Base-by-base conservation (phyloP, 2,797 vertebrate species). In the Premnoplex brunnescens region DNA sequence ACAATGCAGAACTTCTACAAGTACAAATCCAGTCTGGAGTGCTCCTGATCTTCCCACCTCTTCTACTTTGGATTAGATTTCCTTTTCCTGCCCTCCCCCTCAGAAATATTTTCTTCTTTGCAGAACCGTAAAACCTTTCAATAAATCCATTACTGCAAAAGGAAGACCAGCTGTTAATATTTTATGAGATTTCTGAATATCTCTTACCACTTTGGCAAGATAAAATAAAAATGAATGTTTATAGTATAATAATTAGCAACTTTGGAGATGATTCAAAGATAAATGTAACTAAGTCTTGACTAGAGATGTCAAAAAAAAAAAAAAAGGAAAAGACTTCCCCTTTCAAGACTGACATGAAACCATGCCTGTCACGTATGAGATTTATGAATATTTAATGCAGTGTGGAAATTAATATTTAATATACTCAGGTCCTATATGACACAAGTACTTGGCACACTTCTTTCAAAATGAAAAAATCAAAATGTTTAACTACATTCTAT, bases 341-440 rank as follows among this genome's bases (percentile, higher is more conserved):
- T 91, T 93, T 93, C 71, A 93, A 84, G 77, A 91, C 62, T 95
- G 83, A 95, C 76, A 68, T 54, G 80, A 93, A 92, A 16, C 28
- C 30, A 72, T 66, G 19, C 37, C 81, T 91, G 73, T 91, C 78
- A 94, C 19, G 28, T 82, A 66, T 67, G 44, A 82, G 26, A 75
- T 54, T 34, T 82, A 86, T 93, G 73, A 97, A 95, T 96, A 85
- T 91, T 95, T 96, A 85, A 93, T 92, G 13, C 6, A 62, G 55
- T 62, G 68, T 86, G 41, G 67, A 96, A 95, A 96, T 97, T 85
- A 97, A 96, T 94, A 86, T 96, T 97, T 97, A 77, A 96, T 94
- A 67, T 68, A 67, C 27, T 54, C 22, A 59, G 76, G n/a, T 69
- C 75, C 19, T 79, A 60, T 77, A 84, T 15, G 7, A 88, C 88